Conservation (phyloP, 1,140 invertebrate genomes). For the Lithobius niger region DNA sequence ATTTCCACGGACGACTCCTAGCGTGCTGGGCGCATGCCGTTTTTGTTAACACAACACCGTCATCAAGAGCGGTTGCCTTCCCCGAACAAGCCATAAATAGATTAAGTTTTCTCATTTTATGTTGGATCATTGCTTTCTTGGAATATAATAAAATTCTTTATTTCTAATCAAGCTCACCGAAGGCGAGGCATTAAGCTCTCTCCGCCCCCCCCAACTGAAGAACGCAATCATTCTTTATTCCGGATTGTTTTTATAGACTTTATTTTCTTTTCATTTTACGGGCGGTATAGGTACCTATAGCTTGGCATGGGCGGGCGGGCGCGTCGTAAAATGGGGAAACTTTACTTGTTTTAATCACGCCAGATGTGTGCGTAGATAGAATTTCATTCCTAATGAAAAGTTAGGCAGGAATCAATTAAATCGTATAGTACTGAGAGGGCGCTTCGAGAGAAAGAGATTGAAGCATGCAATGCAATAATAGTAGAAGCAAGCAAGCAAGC, state of each 20-base stretch:
- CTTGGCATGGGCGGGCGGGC: no score
- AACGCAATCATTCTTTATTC: conserved; percentile 11
- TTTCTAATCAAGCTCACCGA: conserved; percentile 2
- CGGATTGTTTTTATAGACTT: conserved; percentile 7
- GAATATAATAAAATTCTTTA: conserved; percentile 4
- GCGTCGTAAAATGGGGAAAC: not conserved
- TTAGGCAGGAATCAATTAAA: conserved; percentile 1
- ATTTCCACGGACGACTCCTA: not conserved
- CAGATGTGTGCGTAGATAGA: conserved; percentile 6
- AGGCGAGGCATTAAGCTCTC: not conserved
- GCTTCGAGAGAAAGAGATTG: not conserved
- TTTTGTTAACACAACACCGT: not conserved
- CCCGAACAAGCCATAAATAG: not conserved
- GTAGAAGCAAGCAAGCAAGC: not conserved
- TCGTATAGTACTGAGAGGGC: not conserved
- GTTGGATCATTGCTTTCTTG: not conserved
- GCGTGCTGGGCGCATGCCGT: not conserved
- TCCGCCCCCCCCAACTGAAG: no score
- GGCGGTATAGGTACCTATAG: no score
- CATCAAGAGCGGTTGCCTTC: not conserved
- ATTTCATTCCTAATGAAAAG: conserved; percentile 5
- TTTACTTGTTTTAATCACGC: conserved; percentile 10
- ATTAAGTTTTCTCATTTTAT: conserved; percentile 3
- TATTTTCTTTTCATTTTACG: conserved; percentile 11
- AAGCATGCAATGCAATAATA: not conserved